These are phyloP conservation scores for Drosophila subsilvestris DNA, from an alignment of 2,888 invertebrate species.

Conservation along the genomic window DNA sequence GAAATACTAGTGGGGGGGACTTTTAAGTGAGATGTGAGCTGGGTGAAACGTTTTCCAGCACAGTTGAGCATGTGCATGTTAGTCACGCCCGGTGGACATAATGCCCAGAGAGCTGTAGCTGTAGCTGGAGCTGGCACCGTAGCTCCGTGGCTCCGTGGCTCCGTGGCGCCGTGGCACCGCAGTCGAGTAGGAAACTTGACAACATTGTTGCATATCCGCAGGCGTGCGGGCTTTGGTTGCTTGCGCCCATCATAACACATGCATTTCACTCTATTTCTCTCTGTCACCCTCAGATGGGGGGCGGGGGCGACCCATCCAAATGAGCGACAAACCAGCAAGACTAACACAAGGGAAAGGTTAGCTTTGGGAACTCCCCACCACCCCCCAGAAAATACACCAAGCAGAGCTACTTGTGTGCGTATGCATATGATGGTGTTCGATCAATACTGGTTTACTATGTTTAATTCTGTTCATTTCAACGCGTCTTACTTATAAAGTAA, in stretches of 20 bases:
- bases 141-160: constrained; percentile 18
- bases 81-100: constrained; percentile 73
- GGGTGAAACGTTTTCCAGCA: constrained; percentile 68
- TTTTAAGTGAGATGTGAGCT: constrained; percentile 40
- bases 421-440: too few species aligned
- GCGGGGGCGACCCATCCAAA: too few species aligned
- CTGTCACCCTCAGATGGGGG: constrained; percentile 16
- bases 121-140: not conserved
- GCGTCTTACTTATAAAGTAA: too few species aligned
- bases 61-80: constrained; percentile 75
- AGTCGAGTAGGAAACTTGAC: constrained; percentile 56
- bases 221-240: constrained; percentile 57
- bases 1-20: constrained; percentile 2
- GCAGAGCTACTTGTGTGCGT: not conserved
- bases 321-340: constrained; percentile 48
- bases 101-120: constrained; percentile 41
- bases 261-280: constrained; percentile 25
- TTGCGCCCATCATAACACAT: constrained; percentile 41
- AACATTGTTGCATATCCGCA: constrained; percentile 72
- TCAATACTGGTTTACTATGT: too few species aligned
- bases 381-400: not conserved
- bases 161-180: constrained; percentile 12
- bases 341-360: not conserved
- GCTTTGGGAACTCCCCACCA: too few species aligned
- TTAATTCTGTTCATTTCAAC: too few species aligned